Base-by-base conservation (phyloP, 2,888 invertebrate species). In the Melinaea marsaeus region DNA sequence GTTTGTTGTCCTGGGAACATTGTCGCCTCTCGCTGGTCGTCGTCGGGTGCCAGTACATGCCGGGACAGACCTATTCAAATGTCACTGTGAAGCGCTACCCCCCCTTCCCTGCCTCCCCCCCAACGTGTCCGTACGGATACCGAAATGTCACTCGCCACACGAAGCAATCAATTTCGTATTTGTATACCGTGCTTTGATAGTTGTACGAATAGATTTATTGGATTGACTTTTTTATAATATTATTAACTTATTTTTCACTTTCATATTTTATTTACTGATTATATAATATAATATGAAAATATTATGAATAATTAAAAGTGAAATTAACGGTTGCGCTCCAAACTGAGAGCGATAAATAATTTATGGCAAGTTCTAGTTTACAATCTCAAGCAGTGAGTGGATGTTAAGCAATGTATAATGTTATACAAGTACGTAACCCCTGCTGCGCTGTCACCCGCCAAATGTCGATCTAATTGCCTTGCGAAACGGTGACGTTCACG, bases 121-220 rank as follows among this genome's bases (percentile, higher is more conserved):
- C 70, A 37, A 58, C 68, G 51, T 65, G 69, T 71, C 79, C 77
- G 69, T 77, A 66, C 71, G 76, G 79, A 80, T 83, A 83, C 89
- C 88, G 83, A 89, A 90, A 89, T 90, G 89, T 90, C 89, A 88
- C 81, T 88, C 82, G 86, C 83, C 86, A 86, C 86, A 87, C 88
- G 87, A 85, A 84, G 89, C 86, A 90, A 90, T 90, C 90, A 90
- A 89, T 90, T 88, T 90, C 89, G 84, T 84, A 90, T 90, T 90
- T 89, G 90, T 90, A 89, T 83, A 81, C 83, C 79, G 79, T 80
- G 82, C 80, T 79, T 79, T 79, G 83, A 85, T 88, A 86, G 81
- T 80, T 80, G 79, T 83, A 79, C 77, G 75, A 83, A 82, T 83
- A 82, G 85, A 86, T 86, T 86, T 86, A 87, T 86, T 80, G 81